Conservation (phyloP, 2,797 vertebrate species). For the Passerculus sandwichensis region DNA sequence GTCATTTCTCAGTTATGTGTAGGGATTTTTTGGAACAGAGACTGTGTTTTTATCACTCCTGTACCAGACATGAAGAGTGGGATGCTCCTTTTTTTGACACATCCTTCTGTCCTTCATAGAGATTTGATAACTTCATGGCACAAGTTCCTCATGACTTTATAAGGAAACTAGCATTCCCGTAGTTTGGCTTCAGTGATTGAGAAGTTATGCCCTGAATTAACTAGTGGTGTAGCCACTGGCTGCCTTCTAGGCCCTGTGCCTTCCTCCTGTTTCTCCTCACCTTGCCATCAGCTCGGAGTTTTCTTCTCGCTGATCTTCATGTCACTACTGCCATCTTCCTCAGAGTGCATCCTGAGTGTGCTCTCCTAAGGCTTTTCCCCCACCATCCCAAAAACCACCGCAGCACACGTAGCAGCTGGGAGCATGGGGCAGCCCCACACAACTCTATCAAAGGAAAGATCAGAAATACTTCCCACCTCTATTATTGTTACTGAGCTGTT, state of each 20-base stretch:
- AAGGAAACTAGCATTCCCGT: neutral
- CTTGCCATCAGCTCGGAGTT: neutral
- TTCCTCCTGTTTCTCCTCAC: neutral
- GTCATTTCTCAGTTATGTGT: neutral
- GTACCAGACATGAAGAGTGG: neutral
- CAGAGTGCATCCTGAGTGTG: neutral
- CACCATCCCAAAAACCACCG: neutral
- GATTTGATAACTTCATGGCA: neutral
- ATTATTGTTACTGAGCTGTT: neutral
- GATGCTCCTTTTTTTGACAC: neutral
- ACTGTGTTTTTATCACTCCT: neutral
- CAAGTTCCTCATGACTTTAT: neutral
- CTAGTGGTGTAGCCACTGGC: neutral
- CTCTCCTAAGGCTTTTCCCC: neutral
- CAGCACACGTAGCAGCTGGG: neutral
- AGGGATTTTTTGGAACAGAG: fast-evolving
- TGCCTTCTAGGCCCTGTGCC: neutral
- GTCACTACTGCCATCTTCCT: neutral
- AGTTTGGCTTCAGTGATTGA: neutral
- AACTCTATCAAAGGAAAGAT: neutral
- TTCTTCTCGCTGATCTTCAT: neutral
- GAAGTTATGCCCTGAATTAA: neutral
- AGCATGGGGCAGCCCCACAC: neutral
- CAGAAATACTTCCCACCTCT: neutral
- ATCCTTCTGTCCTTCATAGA: neutral